Evolutionary conservation across 64 coral and sea anemone species (phyloP), one percentile per base, ranked within the genome.

Genomic region (Dendrophyllia cribrosa): DNA sequence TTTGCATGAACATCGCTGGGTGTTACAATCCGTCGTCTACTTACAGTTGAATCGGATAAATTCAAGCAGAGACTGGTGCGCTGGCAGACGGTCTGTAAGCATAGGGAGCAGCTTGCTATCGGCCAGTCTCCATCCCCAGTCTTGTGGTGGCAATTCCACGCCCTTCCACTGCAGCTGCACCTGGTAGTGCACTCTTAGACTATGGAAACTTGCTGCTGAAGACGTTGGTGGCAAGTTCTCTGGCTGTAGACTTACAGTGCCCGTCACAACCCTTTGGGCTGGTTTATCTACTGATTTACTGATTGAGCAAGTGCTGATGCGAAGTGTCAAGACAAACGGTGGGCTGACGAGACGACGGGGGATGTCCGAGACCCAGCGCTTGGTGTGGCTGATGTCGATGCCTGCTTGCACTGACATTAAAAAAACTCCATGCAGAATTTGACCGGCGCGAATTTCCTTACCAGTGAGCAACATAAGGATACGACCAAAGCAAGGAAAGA

Each of bases 381-480:
- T 87, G 66, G 84, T 87, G n/a, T 87, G 84, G 84, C 51, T 70
- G 17, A 87, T 87, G 84, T 87, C 84, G 16, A 53, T 87, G 64
- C 84, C 84, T 51, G 46, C 45, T 6, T 87, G 84, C 60, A 64
- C 84, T 8, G 84, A 87, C 52, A 66, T 87, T n/a, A n/a, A 15
- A 72, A 87, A 23, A 72, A 87, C 67, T 43, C 84, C 5, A 87
- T 87, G 84, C 84, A 87, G 46, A 34, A 52, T 7, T 66, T 87
- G 14, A 87, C 84, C 4, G 84, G 45, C 65, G 67, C 65, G 5
- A 55, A 87, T 59, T 70, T 71, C 65, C 53, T 63, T 20, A 70
- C 84, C 19, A 87, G 63, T 71, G 44, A 87, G n/a, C 84, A 87
- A 70, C 66, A 87, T 34, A 90, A 70, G 52, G 88, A 90, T n/a